Evolutionary conservation across 2,113 vertebrate species (phyloP).

Genomic region (Microcebus tavaratra): DNA sequence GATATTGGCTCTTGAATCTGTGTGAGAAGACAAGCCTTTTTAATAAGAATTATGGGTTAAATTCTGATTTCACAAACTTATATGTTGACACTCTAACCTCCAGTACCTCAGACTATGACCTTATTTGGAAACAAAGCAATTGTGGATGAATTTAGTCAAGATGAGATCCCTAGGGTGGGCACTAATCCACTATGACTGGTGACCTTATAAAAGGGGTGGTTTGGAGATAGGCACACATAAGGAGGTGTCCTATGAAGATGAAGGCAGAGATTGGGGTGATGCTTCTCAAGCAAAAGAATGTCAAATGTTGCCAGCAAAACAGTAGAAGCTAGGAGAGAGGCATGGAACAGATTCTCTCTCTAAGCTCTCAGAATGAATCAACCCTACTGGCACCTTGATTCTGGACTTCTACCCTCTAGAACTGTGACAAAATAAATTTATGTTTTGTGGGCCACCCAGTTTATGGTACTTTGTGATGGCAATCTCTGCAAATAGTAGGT

Average conservation of each 20-base stretch:
- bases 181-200: not conserved
- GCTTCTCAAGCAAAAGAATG: not conserved
- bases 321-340: not conserved
- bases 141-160: not conserved
- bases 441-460: not conserved
- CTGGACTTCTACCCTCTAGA: not conserved
- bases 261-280: not conserved
- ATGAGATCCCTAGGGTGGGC: not conserved
- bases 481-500: not conserved
- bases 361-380: not conserved
- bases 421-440: not conserved
- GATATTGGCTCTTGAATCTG: not conserved
- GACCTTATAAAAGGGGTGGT: not conserved
- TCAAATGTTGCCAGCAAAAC: not conserved
- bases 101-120: not conserved
- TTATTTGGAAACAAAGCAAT: not conserved
- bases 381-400: not conserved
- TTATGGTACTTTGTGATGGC: not conserved
- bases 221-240: not conserved
- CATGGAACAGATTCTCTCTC: not conserved
- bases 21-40: not conserved
- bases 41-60: not conserved
- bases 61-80: not conserved
- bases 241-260: not conserved
- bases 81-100: not conserved